Base-by-base conservation (phyloP, 2,113 vertebrate genomes). In the Cranoglanis bouderius region DNA sequence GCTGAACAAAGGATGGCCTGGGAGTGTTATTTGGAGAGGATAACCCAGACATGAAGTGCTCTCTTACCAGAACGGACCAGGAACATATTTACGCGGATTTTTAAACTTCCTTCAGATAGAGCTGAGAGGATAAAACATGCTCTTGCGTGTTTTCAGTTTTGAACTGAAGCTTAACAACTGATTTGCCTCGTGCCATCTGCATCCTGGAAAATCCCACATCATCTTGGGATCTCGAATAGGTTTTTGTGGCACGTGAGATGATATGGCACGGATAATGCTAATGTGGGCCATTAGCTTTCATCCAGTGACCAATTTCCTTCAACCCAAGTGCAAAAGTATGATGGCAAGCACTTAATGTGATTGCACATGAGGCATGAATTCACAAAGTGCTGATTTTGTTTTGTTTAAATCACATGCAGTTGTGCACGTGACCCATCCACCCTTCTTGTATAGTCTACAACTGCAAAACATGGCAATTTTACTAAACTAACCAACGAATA, bases 1-100 rank as follows among this genome's bases (percentile, higher is more conserved):
- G 65, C 32, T 59, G 92, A 92, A 94, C 93, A 93, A 88, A 93
- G 82, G 86, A 74, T 77, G 35, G 85, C 57, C 43, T 78, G 67
- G 67, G 74, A 63, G 57, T 87, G 59, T 81, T 87, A 57, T 78
- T 87, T 38, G 53, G 53, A 75, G 87, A 74, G 16, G 63, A 88
- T 40, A 82, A 59, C 53, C 82, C 85, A 77, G 81, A 85, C 70
- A 90, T 40, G 24, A 51, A 70, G n/a, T 53, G 14, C 18, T 80
- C 7, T 29, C 38, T 14, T 13, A 24, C 2, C 21, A 0, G 29
- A 19, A 81, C 49, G 16, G 78, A 53, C 32, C 46, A 38, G 81
- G 35, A 61, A 40, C 81, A 61, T 1, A 43, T 43, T 38, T 21
- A 7, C 14, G 53, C 32, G 1, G 80, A 14, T 24, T 24, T 40